Conservation (phyloP, 2,113 vertebrate species). For the Gymnogyps californianus region DNA sequence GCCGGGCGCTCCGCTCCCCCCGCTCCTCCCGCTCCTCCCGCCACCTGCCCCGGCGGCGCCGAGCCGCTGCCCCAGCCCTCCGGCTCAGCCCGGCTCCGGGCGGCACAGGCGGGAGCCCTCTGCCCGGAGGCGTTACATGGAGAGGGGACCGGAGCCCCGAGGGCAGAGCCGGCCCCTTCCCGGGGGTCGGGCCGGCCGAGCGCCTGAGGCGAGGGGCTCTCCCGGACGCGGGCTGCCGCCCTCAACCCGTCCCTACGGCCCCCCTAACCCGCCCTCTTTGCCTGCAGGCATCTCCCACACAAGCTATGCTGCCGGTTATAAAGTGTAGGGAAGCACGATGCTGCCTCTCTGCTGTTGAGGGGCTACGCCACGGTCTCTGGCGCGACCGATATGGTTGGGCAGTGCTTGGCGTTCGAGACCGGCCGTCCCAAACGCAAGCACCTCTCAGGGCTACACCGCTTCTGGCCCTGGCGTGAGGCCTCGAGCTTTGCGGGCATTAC, state of each 20-base stretch:
- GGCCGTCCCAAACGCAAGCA: accelerated
- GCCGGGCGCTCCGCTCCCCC: neutral
- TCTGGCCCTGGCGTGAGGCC: accelerated
- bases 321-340: accelerated
- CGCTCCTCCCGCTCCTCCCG: neutral
- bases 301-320: neutral
- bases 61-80: neutral
- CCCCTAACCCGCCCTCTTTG: accelerated
- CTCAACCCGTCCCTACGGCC: accelerated
- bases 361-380: accelerated
- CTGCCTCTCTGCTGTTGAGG: neutral
- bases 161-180: neutral
- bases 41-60: neutral
- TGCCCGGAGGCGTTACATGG: too few species aligned
- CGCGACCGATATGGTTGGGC: accelerated
- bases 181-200: too few species aligned
- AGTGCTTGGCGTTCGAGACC: accelerated
- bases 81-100: neutral
- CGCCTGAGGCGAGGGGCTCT: neutral
- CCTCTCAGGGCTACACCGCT: accelerated
- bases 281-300: neutral
- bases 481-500: neutral
- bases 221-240: neutral
- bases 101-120: neutral
- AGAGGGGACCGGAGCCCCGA: neutral